Evolutionary conservation across 1,140 invertebrate genomes (phyloP).

Genomic region (Lerema accius): DNA sequence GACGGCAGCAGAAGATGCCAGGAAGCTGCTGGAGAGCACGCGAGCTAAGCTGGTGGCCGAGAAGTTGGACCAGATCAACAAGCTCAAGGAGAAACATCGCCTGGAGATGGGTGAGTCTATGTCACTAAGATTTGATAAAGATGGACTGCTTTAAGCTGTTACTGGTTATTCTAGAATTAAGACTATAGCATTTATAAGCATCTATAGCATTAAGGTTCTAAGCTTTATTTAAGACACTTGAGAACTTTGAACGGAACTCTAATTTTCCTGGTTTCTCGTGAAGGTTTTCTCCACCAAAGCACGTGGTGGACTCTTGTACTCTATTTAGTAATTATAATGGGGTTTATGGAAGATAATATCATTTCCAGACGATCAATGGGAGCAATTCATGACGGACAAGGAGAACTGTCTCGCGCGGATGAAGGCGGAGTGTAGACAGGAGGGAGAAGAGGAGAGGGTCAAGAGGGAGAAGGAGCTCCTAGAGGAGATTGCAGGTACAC

Average conservation of each 20-base stretch:
- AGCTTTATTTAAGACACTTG: too few relatives aligned
- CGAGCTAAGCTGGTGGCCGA: conserved; percentile 68
- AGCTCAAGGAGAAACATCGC: conserved; percentile 77
- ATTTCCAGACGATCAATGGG: conserved; percentile 78
- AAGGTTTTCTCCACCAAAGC: too few relatives aligned
- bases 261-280: too few relatives aligned
- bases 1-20: conserved; percentile 63
- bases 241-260: too few relatives aligned
- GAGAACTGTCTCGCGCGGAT: conserved; percentile 76
- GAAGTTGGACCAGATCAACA: conserved; percentile 68
- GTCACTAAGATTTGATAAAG: too few relatives aligned
- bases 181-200: too few relatives aligned
- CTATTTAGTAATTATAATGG: too few relatives aligned
- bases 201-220: too few relatives aligned
- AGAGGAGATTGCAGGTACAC: conserved; percentile 71
- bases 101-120: conserved; percentile 76
- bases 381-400: conserved; percentile 77
- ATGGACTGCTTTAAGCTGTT: too few relatives aligned
- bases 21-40: conserved; percentile 64
- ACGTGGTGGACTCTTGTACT: too few relatives aligned
- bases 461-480: conserved; percentile 75
- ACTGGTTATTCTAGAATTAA: too few relatives aligned
- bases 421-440: conserved; percentile 77
- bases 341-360: too few relatives aligned
- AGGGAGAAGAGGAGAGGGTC: conserved; percentile 77